phyloP scores from a whole-genome alignment of 2,797 vertebrate species.

The Erpetoichthys calabaricus region DNA sequence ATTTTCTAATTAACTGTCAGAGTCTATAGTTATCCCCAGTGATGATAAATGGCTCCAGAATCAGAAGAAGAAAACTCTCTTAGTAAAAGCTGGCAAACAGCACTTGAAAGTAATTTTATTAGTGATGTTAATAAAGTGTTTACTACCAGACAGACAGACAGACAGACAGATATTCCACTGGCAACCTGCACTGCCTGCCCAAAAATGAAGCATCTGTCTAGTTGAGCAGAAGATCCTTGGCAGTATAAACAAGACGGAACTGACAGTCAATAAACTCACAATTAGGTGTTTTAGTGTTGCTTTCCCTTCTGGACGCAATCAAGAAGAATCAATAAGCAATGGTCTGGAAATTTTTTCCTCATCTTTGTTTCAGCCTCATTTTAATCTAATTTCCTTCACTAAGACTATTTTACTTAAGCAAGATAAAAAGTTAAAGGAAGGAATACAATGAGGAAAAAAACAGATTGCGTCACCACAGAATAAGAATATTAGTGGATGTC shows the following conservation, averaged over 20 bases:
- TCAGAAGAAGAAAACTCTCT: too few relatives aligned
- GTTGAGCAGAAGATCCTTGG: conserved; percentile 27
- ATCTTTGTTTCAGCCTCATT: conserved; percentile 24
- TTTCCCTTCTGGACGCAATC: conserved; percentile 32
- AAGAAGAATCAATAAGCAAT: conserved; percentile 33
- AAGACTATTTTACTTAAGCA: conserved; percentile 16
- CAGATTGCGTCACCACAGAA: conserved; percentile 5
- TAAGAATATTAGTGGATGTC: conserved; percentile 10
- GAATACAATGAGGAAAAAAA: conserved; percentile 11
- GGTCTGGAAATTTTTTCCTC: conserved; percentile 28
- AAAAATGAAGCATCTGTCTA: conserved; percentile 22
- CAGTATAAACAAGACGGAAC: conserved; percentile 43
- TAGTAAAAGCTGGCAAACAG: too few relatives aligned
- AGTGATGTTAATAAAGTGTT: too few relatives aligned
- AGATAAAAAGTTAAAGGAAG: conserved; percentile 12
- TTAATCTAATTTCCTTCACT: conserved; percentile 16
- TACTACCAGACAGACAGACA: too few relatives aligned
- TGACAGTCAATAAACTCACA: conserved; percentile 45
- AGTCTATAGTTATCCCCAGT: too few relatives aligned
- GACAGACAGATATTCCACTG: too few relatives aligned
- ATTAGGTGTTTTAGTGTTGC: conserved; percentile 34
- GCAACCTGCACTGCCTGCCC: too few relatives aligned
- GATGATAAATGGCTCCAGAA: too few relatives aligned
- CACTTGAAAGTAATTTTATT: too few relatives aligned
- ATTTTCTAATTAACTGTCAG: too few relatives aligned